Base-by-base conservation (phyloP, 2,113 vertebrate genomes). In the Vicugna pacos region DNA sequence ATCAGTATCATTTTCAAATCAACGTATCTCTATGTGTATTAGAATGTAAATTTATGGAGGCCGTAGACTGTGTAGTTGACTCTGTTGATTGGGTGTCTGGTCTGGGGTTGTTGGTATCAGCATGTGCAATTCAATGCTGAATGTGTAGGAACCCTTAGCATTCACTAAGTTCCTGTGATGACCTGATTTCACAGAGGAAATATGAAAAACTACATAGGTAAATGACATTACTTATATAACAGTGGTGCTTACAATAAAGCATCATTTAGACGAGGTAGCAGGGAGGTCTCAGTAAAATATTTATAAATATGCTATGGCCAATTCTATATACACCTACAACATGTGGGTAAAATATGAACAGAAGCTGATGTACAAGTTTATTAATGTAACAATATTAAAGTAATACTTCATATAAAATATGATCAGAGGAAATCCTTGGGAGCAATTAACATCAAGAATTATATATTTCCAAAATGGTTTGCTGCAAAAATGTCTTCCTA, bases 401-500 rank as follows among this genome's bases (percentile, higher is more conserved):
- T 97, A 79, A 0, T 1, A 70, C 93, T 98, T 97, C 1, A 65
- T 91, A 14, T 80, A 64, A 87, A 94, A 9, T 89, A 62, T 95
- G 46, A 95, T 91, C n/a, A 89, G 96, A 72, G 67, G 28, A 95
- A 32, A 76, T 73, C 3, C 16, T 62, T 28, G 12, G 76, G 42
- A 95, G 1, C 48, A 95, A 54, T 87, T 97, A 90, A 95, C 9
- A 2, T 93, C 85, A 88, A 17, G 85, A 95, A 96, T 79, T 64
- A 28, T 62, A 69, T 92, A 89, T 65, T 86, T 97, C 73, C 62
- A 93, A 92, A 93, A 92, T 81, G 2, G n/a, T 95, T 89, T 90
- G 17, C 58, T 96, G 38, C 15, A 88, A 92, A 94, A 96, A 91
- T 13, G 16, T 7, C 72, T 38, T 96, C 42, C 48, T 28, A 58